phyloP scores from a whole-genome alignment of 2,888 invertebrate genomes.

The Laspeyria flexula region DNA sequence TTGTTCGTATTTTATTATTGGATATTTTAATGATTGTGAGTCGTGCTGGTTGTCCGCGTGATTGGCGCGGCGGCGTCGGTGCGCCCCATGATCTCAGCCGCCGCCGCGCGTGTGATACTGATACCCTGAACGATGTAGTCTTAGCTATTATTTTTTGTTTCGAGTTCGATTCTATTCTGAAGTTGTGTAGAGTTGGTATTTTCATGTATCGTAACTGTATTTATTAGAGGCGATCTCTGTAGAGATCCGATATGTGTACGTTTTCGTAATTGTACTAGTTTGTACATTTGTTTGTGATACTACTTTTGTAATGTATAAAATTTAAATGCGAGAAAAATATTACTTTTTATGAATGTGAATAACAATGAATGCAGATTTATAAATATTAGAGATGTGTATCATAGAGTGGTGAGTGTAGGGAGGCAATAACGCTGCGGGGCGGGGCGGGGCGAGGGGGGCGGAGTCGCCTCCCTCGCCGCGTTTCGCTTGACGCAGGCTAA shows the following conservation, averaged over 20 bases:
- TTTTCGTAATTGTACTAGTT: slow-evolving; percentile 84
- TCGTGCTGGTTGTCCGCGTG: slow-evolving; percentile 57
- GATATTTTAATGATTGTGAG: slow-evolving; percentile 61
- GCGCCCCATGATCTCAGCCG: slow-evolving; percentile 79
- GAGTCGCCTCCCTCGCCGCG: slow-evolving; percentile 44
- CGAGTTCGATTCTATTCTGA: slow-evolving; percentile 83
- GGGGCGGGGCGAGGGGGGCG: slow-evolving; percentile 40
- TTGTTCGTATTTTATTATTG: slow-evolving; percentile 70
- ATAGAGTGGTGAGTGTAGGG: slow-evolving; percentile 60
- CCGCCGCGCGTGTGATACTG: slow-evolving; percentile 81
- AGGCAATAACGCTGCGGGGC: slow-evolving; percentile 55
- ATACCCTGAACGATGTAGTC: slow-evolving; percentile 79
- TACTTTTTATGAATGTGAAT: slow-evolving; percentile 79
- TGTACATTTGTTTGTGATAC: slow-evolving; percentile 87
- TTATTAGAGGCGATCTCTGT: slow-evolving; percentile 79
- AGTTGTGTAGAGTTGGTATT: slow-evolving; percentile 81
- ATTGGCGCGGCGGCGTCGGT: slow-evolving; percentile 70
- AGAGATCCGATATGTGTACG: slow-evolving; percentile 70
- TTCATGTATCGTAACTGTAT: slow-evolving; percentile 81
- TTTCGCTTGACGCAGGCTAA: slow-evolving; percentile 64
- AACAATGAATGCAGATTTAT: slow-evolving; percentile 75
- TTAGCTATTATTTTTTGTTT: slow-evolving; percentile 83
- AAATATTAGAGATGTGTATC: slow-evolving; percentile 64
- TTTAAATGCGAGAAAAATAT: slow-evolving; percentile 75
- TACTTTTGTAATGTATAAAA: slow-evolving; percentile 86